phyloP scores from a whole-genome alignment of 2,113 vertebrate genomes.

The Trogon melanurus region DNA sequence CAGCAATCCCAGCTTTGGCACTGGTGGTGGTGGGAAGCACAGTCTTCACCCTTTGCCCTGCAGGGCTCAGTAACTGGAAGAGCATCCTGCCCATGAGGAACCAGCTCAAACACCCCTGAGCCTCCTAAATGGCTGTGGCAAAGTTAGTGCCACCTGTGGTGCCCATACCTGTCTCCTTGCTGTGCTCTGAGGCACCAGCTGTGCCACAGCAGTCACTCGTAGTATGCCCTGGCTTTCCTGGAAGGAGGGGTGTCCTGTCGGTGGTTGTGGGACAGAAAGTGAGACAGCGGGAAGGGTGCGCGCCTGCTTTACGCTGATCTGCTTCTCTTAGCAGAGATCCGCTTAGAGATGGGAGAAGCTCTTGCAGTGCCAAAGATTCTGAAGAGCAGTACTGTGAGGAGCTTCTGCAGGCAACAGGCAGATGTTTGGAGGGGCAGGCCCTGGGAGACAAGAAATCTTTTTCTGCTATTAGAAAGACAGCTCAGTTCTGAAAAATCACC shows the following conservation, averaged over 20 bases:
- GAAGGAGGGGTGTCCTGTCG: background rate
- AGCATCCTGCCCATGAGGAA: background rate
- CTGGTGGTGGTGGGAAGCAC: fast-evolving
- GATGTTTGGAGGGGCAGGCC: background rate
- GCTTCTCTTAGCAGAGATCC: background rate
- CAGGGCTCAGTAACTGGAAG: fast-evolving
- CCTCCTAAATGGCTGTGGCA: background rate
- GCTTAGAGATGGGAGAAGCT: background rate
- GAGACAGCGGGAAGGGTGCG: background rate
- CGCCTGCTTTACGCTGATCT: background rate
- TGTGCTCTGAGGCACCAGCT: background rate
- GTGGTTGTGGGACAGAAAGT: background rate
- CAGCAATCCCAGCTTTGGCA: background rate
- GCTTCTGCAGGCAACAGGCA: background rate
- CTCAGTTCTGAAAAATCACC: background rate
- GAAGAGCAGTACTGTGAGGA: background rate
- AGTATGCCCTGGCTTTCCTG: background rate
- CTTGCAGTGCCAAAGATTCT: background rate
- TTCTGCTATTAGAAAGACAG: background rate
- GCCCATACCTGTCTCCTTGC: background rate
- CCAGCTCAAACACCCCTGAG: background rate
- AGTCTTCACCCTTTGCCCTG: background rate
- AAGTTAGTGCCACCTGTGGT: background rate
- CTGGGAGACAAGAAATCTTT: background rate
- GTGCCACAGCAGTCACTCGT: no score